Conservation (phyloP, 2,888 invertebrate genomes). For the Macrophya annulata region DNA sequence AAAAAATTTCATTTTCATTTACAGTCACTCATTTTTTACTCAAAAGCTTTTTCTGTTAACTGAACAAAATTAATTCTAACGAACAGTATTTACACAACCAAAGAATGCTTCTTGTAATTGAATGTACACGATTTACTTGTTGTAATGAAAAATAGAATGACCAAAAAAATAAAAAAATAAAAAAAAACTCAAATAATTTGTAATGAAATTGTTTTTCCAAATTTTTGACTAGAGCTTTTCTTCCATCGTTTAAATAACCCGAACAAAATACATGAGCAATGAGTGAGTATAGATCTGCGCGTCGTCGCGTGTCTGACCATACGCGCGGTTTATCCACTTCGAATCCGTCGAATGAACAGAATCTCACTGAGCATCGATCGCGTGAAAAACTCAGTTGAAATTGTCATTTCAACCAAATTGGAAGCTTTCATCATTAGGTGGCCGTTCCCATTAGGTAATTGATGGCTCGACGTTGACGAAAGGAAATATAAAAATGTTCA, state of each 20-base stretch:
- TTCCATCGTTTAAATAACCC: not conserved
- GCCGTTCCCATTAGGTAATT: slow-evolving; percentile 35
- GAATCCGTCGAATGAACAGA: not conserved
- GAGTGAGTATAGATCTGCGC: not conserved
- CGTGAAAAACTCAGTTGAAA: slow-evolving; percentile 33
- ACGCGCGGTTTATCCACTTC: not conserved
- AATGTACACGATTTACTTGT: not conserved
- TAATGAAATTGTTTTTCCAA: not conserved
- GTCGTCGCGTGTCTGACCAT: slow-evolving; percentile 13
- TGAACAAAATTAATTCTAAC: not conserved
- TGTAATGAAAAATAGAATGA: not conserved
- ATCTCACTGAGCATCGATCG: slow-evolving; percentile 10
- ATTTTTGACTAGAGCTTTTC: not conserved
- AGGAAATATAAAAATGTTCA: slow-evolving; percentile 31
- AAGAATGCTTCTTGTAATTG: not conserved
- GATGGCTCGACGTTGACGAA: slow-evolving; percentile 6
- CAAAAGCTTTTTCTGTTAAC: not conserved
- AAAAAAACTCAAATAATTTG: not conserved
- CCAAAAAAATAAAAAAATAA: not conserved
- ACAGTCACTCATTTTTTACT: not conserved
- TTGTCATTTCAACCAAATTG: slow-evolving; percentile 42
- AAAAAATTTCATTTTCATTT: not conserved
- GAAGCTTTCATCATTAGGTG: slow-evolving; percentile 9
- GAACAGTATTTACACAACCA: not conserved
- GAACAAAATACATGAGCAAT: not conserved